Evolutionary conservation across 2,888 invertebrate genomes (phyloP).

Genomic region (Lepidocyrtoides sp.): DNA sequence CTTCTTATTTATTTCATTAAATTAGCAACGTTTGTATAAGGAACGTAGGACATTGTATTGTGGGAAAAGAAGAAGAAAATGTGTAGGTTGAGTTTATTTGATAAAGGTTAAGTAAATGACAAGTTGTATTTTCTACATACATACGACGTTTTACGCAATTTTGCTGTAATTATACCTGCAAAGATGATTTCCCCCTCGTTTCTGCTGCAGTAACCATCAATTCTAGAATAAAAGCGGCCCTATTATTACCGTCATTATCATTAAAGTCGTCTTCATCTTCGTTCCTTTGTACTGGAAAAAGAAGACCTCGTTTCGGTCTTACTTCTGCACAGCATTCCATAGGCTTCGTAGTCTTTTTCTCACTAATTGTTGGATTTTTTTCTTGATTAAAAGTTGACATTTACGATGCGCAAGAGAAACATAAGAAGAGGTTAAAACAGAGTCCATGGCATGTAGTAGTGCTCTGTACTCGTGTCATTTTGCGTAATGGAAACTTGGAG

Average conservation of each 20-base stretch:
- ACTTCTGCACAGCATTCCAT: neutral
- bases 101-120: too few relatives aligned
- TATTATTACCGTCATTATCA: slow-evolving; percentile 40
- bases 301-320: neutral
- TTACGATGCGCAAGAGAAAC: slow-evolving; percentile 21
- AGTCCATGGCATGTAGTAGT: neutral
- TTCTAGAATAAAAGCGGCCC: neutral
- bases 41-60: too few relatives aligned
- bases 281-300: neutral
- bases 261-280: slow-evolving; percentile 5
- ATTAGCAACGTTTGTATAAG: too few relatives aligned
- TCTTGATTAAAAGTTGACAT: slow-evolving; percentile 64
- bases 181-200: slow-evolving; percentile 9
- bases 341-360: slow-evolving; percentile 19
- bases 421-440: neutral
- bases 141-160: too few relatives aligned
- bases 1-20: too few relatives aligned
- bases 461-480: neutral
- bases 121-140: neutral
- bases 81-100: too few relatives aligned
- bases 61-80: too few relatives aligned
- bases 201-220: slow-evolving; percentile 54
- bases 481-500: too few relatives aligned
- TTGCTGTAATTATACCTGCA: slow-evolving; percentile 17
- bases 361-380: slow-evolving; percentile 58